Percentiles rank a stretch among this genome's conserved stretches.
Conservation (phyloP, 2,888 invertebrate species). For the Phasia obesa region DNA sequence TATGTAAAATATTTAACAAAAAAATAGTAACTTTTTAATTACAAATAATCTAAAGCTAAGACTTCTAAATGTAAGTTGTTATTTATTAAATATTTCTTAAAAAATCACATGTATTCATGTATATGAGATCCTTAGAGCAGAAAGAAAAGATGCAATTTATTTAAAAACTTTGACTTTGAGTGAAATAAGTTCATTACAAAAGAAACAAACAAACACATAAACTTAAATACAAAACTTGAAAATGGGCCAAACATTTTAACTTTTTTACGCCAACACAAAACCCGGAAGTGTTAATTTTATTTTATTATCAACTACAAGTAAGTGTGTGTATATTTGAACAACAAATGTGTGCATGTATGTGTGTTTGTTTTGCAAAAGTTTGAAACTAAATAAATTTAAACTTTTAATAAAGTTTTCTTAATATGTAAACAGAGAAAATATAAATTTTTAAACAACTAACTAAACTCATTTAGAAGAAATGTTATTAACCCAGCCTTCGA, state of each 20-base stretch:
- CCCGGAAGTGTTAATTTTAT: constrained; percentile 51
- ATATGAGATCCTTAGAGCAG: not conserved
- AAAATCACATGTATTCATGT: constrained; percentile 36
- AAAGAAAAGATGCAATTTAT: constrained; percentile 33
- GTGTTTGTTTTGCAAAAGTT: constrained; percentile 3
- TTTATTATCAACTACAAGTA: constrained; percentile 15
- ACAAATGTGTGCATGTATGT: not conserved
- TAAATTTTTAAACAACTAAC: not conserved
- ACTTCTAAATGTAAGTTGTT: constrained; percentile 33
- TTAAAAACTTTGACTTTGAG: constrained; percentile 47
- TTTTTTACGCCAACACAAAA: constrained; percentile 31
- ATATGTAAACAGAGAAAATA: not conserved
- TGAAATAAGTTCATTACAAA: constrained; percentile 33
- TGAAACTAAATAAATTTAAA: constrained; percentile 50
- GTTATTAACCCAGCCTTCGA: too few relatives aligned
- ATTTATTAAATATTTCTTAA: constrained; percentile 32
- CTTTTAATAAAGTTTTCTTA: constrained; percentile 40
- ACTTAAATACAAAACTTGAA: constrained; percentile 13
- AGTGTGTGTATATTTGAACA: not conserved
- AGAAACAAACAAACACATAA: not conserved
- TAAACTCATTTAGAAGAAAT: not conserved
- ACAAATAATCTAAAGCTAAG: constrained; percentile 39
- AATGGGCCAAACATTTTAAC: constrained; percentile 33
- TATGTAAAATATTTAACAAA: not conserved
- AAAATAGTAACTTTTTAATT: constrained; percentile 2